Conservation (phyloP, 2,888 invertebrate genomes). For the Mellilla xanthometata region DNA sequence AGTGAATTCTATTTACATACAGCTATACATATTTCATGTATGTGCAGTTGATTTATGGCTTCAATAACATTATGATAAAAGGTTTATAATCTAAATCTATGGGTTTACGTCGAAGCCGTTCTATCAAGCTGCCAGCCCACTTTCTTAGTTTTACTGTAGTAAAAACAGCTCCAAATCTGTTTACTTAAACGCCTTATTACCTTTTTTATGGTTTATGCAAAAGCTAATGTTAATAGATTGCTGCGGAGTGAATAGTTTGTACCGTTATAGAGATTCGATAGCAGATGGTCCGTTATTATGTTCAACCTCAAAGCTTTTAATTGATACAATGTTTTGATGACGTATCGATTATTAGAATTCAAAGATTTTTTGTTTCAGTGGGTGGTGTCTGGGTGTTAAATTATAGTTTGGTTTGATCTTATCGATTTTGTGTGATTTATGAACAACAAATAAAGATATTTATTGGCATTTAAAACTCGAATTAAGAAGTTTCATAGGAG, state of each 20-base stretch:
- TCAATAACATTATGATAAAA: conserved; percentile 33
- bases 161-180: conserved; percentile 2
- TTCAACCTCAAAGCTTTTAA: conserved; percentile 44
- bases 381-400: conserved; percentile 26
- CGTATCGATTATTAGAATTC: conserved; percentile 31
- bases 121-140: conserved; percentile 24
- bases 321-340: conserved; percentile 39
- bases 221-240: conserved; percentile 33
- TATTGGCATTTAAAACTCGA: no score
- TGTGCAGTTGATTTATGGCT: conserved; percentile 22
- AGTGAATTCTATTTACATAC: conserved; percentile 14
- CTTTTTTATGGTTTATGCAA: no score
- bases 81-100: conserved; percentile 32
- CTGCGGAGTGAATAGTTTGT: conserved; percentile 34
- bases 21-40: conserved; percentile 27
- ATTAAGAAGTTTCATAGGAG: no score
- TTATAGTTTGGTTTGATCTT: conserved; percentile 15
- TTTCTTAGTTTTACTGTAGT: conserved; percentile 26
- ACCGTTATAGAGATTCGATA: conserved; percentile 38
- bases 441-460: neutral
- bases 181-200: neutral
- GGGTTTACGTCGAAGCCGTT: conserved; percentile 26
- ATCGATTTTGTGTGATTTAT: conserved; percentile 24
- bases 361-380: conserved; percentile 31
- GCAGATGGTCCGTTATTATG: conserved; percentile 28